phyloP scores from a whole-genome alignment of 2,888 invertebrate genomes.

The Cheilosia vernalis region DNA sequence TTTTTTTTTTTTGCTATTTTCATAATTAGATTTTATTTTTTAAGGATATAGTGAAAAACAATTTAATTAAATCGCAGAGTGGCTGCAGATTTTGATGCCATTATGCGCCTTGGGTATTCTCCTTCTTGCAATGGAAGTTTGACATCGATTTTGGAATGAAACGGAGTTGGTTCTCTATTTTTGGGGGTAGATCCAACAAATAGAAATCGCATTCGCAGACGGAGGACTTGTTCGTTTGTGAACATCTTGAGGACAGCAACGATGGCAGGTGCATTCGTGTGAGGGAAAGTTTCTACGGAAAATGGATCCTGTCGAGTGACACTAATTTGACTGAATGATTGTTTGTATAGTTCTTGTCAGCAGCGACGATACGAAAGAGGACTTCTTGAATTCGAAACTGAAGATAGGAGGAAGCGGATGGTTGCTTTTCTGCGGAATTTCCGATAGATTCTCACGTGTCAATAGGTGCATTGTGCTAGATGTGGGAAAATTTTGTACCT shows the following conservation, averaged over 20 bases:
- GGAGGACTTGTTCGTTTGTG: constrained; percentile 41
- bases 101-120: neutral
- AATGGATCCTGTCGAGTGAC: constrained; percentile 41
- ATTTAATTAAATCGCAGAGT: constrained; percentile 54
- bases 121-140: neutral
- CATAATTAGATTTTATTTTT: constrained; percentile 26
- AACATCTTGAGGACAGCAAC: neutral
- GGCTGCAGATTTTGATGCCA: constrained; percentile 11
- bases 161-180: neutral
- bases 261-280: constrained; percentile 43
- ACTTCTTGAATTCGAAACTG: constrained; percentile 24
- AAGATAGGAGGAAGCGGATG: constrained; percentile 26
- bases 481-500: constrained; percentile 22
- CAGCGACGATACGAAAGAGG: neutral
- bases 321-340: constrained; percentile 68
- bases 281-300: neutral
- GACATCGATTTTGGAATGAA: constrained; percentile 33
- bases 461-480: neutral
- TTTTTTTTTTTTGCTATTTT: constrained; percentile 16
- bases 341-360: constrained; percentile 47
- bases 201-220: constrained; percentile 55
- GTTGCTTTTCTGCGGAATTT: constrained; percentile 14
- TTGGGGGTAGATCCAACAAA: constrained; percentile 12
- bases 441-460: constrained; percentile 25
- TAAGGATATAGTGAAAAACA: constrained; percentile 3